phyloP scores from a whole-genome alignment of 2,113 vertebrate species.

The Sorex fumeus region DNA sequence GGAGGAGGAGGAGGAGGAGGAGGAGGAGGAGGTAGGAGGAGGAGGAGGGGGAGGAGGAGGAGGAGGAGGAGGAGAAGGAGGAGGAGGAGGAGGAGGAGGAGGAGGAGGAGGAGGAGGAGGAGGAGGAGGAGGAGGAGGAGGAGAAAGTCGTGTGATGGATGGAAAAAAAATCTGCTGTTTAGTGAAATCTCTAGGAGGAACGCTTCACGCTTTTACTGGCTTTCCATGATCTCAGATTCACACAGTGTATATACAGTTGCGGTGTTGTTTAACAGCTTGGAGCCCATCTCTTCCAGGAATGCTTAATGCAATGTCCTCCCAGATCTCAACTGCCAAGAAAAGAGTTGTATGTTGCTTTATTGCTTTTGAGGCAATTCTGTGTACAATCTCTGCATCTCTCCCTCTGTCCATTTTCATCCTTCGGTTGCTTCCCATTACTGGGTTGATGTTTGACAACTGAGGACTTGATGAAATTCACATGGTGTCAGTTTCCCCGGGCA shows the following conservation, averaged over 20 bases:
- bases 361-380: slow-evolving; percentile 7
- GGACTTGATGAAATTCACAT: slow-evolving; percentile 11
- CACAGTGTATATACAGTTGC: neutral
- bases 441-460: slow-evolving; percentile 2
- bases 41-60: too few relatives aligned
- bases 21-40: too few relatives aligned
- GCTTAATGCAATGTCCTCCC: neutral
- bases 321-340: slow-evolving; percentile 42
- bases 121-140: too few relatives aligned
- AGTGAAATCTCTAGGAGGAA: neutral
- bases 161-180: neutral
- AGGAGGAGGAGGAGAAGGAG: too few relatives aligned
- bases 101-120: too few relatives aligned
- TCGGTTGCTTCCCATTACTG: neutral
- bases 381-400: neutral
- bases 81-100: too few relatives aligned
- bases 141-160: too few relatives aligned
- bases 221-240: slow-evolving; percentile 63
- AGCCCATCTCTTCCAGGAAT: slow-evolving; percentile 51
- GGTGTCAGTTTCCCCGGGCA: neutral
- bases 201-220: neutral
- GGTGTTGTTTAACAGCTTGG: slow-evolving; percentile 56
- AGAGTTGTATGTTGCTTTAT: slow-evolving; percentile 50
- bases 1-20: too few relatives aligned
- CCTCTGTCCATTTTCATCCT: neutral